A percentile compares a stretch with the other conserved stretches of the same genome.
Evolutionary conservation across 2,113 vertebrate species (phyloP).

Genomic region (Climacteris rufus): DNA sequence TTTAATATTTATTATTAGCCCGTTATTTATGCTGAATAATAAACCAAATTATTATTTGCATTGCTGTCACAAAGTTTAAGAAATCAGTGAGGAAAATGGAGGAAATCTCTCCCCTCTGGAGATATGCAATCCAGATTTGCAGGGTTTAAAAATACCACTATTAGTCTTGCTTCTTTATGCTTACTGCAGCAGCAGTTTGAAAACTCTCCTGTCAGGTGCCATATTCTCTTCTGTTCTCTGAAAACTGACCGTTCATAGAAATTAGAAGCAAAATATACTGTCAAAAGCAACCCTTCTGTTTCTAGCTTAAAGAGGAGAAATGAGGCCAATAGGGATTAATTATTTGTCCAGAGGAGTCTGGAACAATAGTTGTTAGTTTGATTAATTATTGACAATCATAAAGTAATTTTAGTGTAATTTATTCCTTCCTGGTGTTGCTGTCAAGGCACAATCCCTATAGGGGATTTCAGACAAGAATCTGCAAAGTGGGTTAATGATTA

Average conservation of each 20-base stretch:
- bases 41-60: not conserved
- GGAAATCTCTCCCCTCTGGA: not conserved
- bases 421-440: not conserved
- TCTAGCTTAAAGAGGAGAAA: not conserved
- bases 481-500: not conserved
- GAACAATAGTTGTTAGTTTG: not conserved
- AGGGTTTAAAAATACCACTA: not conserved
- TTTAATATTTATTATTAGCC: not conserved
- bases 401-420: not conserved
- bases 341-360: not conserved
- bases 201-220: not conserved
- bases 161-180: not conserved
- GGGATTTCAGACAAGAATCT: not conserved
- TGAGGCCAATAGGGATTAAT: not conserved
- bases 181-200: not conserved
- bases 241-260: not conserved
- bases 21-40: not conserved
- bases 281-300: not conserved
- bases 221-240: not conserved
- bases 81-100: not conserved
- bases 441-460: not conserved
- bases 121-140: not conserved
- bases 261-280: not conserved
- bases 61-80: not conserved
- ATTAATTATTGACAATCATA: constrained; percentile 21